A percentile compares a stretch with the other conserved stretches of the same genome.
Conservation (phyloP, 2,113 vertebrate genomes). For the Scolopax mira region DNA sequence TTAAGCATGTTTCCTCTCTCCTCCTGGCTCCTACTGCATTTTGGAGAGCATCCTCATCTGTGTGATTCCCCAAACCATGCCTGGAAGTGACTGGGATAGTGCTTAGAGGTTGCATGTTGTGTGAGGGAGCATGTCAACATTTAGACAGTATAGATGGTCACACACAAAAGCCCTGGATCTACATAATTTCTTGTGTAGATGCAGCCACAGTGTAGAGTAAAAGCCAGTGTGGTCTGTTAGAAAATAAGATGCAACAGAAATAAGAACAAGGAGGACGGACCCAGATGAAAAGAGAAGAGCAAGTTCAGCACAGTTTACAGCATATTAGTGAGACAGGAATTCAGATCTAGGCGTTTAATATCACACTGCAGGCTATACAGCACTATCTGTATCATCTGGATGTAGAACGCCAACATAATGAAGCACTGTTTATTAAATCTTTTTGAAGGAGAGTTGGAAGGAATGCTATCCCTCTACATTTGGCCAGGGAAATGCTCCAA, state of each 20-base stretch:
- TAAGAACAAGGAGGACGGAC: neutral
- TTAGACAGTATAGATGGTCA: neutral
- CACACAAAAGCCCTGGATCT: neutral
- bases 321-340: neutral
- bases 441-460: slow-evolving; percentile 4
- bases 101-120: neutral
- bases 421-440: neutral
- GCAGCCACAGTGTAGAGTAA: neutral
- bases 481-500: neutral
- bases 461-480: neutral
- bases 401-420: slow-evolving; percentile 13
- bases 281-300: neutral
- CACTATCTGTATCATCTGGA: slow-evolving; percentile 22
- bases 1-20: neutral
- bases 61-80: neutral
- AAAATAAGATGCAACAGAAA: neutral
- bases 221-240: neutral
- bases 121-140: neutral
- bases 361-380: neutral
- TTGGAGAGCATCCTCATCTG: neutral
- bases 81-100: neutral
- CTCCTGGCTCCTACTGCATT: neutral
- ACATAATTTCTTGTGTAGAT: neutral
- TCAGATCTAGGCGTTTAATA: slow-evolving; percentile 14
- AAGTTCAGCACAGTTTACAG: slow-evolving; percentile 10